phyloP scores from a whole-genome alignment of 2,113 vertebrate species.

The Glaucidium brasilianum region DNA sequence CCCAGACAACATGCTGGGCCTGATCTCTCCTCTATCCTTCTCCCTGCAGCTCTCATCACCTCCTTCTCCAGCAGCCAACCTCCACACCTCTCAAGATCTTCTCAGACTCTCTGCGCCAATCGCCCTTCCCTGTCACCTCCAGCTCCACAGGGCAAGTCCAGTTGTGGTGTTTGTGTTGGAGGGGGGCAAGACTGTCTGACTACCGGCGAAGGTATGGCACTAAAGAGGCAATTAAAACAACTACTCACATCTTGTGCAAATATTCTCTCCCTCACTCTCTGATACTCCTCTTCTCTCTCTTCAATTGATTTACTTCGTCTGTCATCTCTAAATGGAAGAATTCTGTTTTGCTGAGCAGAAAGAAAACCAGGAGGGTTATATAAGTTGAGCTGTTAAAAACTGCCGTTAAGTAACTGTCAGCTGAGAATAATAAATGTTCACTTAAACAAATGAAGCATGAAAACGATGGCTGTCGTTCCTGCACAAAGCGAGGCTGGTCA shows the following conservation, averaged over 20 bases:
- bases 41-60: background rate
- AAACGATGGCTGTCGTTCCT: constrained; percentile 21
- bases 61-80: constrained; percentile 17
- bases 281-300: constrained; percentile 97
- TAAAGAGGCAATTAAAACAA: constrained; percentile 83
- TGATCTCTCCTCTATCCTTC: background rate
- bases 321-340: constrained; percentile 88
- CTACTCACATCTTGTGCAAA: constrained; percentile 96
- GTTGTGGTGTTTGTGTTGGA: background rate
- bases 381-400: constrained; percentile 72
- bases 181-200: constrained; percentile 46
- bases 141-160: constrained; percentile 7
- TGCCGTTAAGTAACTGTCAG: constrained; percentile 72
- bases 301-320: constrained; percentile 95
- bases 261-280: constrained; percentile 93
- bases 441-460: constrained; percentile 60
- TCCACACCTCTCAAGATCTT: background rate
- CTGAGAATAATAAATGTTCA: constrained; percentile 71
- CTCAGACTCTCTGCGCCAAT: background rate
- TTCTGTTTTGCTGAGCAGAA: constrained; percentile 86
- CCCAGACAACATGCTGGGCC: background rate
- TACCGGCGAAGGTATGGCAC: constrained; percentile 58
- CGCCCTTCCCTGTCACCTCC: background rate
- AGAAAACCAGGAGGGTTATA: constrained; percentile 82
- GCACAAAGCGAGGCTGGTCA: background rate